These are phyloP conservation scores for Phoxinus dragarum DNA, from an alignment of 2,797 vertebrate species.

Conservation along the genomic window DNA sequence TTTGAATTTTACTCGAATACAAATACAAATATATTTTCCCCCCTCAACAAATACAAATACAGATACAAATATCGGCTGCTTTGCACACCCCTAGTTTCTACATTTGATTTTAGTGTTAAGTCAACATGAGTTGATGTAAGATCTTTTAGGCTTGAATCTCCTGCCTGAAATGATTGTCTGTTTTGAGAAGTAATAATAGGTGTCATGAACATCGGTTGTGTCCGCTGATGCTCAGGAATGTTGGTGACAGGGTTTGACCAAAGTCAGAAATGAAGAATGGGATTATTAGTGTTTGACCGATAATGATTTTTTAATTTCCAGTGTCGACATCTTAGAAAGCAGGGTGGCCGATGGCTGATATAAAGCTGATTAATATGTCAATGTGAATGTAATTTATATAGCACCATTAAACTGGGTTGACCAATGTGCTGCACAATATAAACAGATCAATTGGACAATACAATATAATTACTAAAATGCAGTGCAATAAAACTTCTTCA, in stretches of 20 bases:
- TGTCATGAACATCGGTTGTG: neutral
- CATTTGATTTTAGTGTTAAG: neutral
- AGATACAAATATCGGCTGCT: no score
- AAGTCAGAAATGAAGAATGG: neutral
- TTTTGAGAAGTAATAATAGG: constrained; percentile 5
- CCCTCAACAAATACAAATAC: no score
- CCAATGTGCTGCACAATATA: no score
- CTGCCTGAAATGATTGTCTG: neutral
- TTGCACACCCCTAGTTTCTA: no score
- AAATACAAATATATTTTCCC: no score
- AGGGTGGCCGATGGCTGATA: neutral
- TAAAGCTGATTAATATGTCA: no score
- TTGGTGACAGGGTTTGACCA: neutral
- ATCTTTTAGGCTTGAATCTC: neutral
- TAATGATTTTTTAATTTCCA: rapidly evolving
- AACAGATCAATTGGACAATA: no score
- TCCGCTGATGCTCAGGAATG: neutral
- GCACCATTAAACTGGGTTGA: no score
- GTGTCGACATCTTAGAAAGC: neutral
- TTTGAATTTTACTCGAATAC: no score
- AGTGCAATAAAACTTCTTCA: no score
- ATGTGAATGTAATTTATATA: no score
- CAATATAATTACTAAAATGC: no score
- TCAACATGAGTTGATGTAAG: neutral
- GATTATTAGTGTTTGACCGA: neutral